Base-by-base conservation (phyloP, 2,888 invertebrate species). In the Leptinotarsa juncta region DNA sequence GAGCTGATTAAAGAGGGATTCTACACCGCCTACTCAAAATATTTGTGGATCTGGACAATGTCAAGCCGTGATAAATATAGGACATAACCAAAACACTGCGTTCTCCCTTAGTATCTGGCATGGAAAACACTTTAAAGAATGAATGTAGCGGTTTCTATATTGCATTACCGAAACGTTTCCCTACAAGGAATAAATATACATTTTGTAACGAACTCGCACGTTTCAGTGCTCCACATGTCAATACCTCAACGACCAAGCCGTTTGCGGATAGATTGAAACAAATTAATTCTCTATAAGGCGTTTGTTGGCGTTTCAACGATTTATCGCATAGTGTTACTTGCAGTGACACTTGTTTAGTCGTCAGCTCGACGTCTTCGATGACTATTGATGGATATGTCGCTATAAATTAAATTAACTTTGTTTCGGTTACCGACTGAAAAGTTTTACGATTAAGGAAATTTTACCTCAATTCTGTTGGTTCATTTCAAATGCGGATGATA, bases 301-400 rank as follows among this genome's bases (percentile, higher is more conserved):
- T 62, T 62, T 62, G 42, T 62, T 62, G 62, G 42, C 62, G 62
- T 42, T 62, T 62, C 15, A 62, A 62, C 62, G 42, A 62, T 32
- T 42, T 62, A 42, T 62, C 62, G 62, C 62, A 32, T 26, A 62
- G 32, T 62, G 62, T 62, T 62, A 69, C 69, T 69, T n/a, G 20
- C 15, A 69, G 7, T 48, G 48, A 69, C 69, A 69, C 69, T 57
- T 69, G 69, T 69, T 57, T 23, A 23, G 15, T 53, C 48, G 48
- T 42, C 57, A 48, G 48, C 20, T 23, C 42, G 69, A 69, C 69
- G 55, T 68, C 68, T 68, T 69, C 20, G 18, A 55, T 23, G 42
- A 55, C 68, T 55, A 32, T 68, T 55, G 26, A 60, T 69, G 69
- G 69, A 49, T 18, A 69, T 69, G 57, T 69, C 42, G 20, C 5